Conservation (phyloP, 92 coral and sea anemone genomes). For the Pocillopora meandrina region DNA sequence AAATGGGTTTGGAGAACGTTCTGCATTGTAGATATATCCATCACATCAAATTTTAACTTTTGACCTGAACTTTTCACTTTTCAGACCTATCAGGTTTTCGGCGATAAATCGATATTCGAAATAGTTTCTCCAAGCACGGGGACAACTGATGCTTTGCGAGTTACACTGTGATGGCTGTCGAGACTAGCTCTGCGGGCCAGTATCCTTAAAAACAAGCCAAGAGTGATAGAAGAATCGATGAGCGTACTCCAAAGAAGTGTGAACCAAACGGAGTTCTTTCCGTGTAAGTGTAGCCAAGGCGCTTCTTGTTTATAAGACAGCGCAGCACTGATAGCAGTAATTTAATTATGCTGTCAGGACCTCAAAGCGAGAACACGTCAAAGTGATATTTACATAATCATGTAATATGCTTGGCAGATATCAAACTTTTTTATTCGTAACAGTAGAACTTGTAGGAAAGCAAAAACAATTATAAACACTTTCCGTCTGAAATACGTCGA, state of each 20-base stretch:
- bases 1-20: constrained; percentile 9
- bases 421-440: constrained; percentile 18
- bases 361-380: constrained; percentile 37
- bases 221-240: neutral
- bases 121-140: neutral
- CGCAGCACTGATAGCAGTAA: constrained; percentile 4
- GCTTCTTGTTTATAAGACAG: constrained; percentile 13
- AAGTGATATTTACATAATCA: constrained; percentile 12
- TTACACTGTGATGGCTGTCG: neutral
- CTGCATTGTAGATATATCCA: constrained; percentile 28
- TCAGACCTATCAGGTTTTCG: neutral
- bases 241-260: neutral
- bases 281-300: neutral
- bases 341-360: constrained; percentile 25
- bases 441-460: neutral
- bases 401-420: constrained; percentile 10
- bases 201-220: neutral
- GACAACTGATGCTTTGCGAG: neutral
- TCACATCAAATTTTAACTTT: neutral
- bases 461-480: constrained; percentile 15
- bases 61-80: neutral
- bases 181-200: neutral
- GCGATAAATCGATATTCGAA: neutral
- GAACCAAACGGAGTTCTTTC: neutral
- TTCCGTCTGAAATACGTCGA: neutral